phyloP scores from a whole-genome alignment of 1,140 invertebrate genomes.

The Bombus waltoni region DNA sequence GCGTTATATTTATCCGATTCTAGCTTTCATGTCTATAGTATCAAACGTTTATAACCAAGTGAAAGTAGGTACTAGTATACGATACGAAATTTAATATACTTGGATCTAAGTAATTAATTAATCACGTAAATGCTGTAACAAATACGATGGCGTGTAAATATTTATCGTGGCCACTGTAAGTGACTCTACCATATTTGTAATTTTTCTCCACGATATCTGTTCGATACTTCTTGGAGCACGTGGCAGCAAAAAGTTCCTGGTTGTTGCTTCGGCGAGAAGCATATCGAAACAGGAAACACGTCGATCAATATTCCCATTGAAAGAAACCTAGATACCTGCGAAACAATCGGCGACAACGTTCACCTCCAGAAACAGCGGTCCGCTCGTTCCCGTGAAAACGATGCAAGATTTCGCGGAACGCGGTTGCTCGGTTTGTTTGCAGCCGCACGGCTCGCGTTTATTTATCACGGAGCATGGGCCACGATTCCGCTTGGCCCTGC shows the following conservation, averaged over 20 bases:
- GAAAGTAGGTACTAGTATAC: no score
- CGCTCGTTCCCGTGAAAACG: slow-evolving; percentile 20
- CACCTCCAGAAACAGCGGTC: not conserved
- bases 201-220: no score
- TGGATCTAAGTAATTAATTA: no score
- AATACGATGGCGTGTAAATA: no score
- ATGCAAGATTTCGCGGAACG: slow-evolving; percentile 49
- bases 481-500: slow-evolving; percentile 19
- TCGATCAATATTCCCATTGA: not conserved
- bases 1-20: no score
- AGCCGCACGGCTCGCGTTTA: slow-evolving; percentile 22
- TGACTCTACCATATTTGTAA: no score
- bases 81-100: no score
- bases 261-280: not conserved
- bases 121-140: no score
- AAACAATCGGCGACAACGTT: not conserved
- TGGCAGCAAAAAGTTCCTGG: not conserved
- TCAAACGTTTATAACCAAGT: no score
- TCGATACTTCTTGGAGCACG: no score
- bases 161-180: no score
- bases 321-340: not conserved
- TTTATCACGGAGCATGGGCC: slow-evolving; percentile 43
- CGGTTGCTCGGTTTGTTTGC: not conserved
- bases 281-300: slow-evolving; percentile 14
- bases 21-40: no score